Base-by-base conservation (phyloP, 1,140 invertebrate species). In the Nomia melanderi region DNA sequence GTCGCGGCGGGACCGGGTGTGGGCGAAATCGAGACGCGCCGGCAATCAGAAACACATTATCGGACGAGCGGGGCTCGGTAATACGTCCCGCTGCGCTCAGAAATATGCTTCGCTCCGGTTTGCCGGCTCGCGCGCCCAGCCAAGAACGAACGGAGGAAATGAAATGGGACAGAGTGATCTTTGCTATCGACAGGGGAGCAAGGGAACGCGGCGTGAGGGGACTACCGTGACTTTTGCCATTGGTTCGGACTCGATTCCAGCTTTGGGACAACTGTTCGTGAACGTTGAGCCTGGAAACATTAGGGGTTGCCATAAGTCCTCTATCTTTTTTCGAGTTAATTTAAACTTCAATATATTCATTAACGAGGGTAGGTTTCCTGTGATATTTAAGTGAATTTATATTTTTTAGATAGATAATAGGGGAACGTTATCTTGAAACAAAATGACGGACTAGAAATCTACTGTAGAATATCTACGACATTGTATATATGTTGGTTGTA, bases 41-140 rank as follows among this genome's bases (percentile, higher is more conserved):
- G 85, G 87, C 88, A 91, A 90, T 91, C 90, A 90, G 86, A 91
- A 91, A 90, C 87, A 83, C 89, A 91, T 91, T 90, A 90, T 89
- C 86, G 88, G 81, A 84, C 87, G 85, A 84, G 76, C 86, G 83
- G 81, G 82, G 81, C 54, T 57, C 50, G 77, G 83, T 91, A 88
- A 88, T 88, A 86, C 84, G 82, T 90, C 89, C 88, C 84, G 89
- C 88, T 90, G 86, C 77, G 86, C 65, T 86, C 78, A 82, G 83
- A 89, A 90, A 90, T 87, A 83, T 84, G 66, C 63, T 79, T 36
- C 44, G 77, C 56, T 62, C 44, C 71, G 62, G 44, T 78, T 75
- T 78, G 70, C 77, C 62, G 53, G 9, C 31, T 47, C 36, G 57
- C 25, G 54, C 60, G 56, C 63, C 36, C 53, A 66, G 67, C 29